Percentiles rank a stretch among this genome's conserved stretches.
Conservation (phyloP, 1,140 invertebrate species). For the Pemphigus obesinymphae region DNA sequence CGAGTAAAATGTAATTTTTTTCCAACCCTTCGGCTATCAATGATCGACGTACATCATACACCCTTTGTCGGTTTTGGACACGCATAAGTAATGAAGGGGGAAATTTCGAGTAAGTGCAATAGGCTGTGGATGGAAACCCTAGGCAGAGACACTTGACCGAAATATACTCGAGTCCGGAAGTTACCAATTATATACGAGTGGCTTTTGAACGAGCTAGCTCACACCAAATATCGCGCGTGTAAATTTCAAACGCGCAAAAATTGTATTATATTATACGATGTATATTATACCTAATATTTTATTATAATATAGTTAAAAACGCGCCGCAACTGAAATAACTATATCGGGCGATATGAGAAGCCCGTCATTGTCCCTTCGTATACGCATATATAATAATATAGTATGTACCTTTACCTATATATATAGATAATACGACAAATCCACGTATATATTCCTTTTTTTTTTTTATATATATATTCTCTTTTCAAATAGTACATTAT, state of each 20-base stretch:
- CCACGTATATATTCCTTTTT: background rate
- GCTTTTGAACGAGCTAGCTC: background rate
- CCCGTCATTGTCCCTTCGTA: too few relatives aligned
- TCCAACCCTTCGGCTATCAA: too few relatives aligned
- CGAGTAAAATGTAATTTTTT: too few relatives aligned
- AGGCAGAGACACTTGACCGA: background rate
- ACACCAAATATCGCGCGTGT: background rate
- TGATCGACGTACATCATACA: too few relatives aligned
- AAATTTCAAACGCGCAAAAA: background rate
- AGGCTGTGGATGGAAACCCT: too few relatives aligned
- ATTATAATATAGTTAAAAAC: background rate
- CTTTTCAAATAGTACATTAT: background rate
- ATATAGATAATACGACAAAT: background rate
- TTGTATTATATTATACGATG: too few relatives aligned
- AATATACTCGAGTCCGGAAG: background rate
- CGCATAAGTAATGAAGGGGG: too few relatives aligned
- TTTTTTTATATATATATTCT: background rate
- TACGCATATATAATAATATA: background rate
- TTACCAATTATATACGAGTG: constrained; percentile 1
- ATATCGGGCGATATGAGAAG: background rate
- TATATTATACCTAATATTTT: too few relatives aligned
- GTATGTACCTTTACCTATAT: background rate
- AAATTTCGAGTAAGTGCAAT: too few relatives aligned
- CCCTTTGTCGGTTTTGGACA: too few relatives aligned
- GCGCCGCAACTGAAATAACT: background rate